These are phyloP conservation scores for Lagria hirta DNA, from an alignment of 2,888 invertebrate species.

Conservation along the genomic window DNA sequence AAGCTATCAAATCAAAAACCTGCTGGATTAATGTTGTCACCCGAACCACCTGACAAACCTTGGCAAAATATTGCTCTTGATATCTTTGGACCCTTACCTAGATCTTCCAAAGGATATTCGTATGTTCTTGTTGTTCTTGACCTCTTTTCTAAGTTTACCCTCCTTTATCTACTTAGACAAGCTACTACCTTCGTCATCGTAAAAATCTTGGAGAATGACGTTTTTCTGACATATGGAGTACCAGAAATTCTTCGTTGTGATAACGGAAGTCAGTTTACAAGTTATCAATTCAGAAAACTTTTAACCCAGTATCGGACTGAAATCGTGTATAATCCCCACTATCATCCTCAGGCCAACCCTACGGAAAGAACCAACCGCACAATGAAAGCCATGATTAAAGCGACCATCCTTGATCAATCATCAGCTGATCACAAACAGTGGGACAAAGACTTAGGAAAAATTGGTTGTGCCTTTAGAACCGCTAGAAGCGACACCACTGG, in stretches of 20 bases:
- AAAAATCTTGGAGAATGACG: slow-evolving; percentile 15
- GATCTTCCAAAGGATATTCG: slow-evolving; percentile 6
- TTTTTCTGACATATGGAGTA: slow-evolving; percentile 23
- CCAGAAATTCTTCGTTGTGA: slow-evolving; percentile 30
- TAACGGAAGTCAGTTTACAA: slow-evolving; percentile 27
- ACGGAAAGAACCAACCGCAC: slow-evolving; percentile 42
- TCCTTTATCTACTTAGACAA: slow-evolving; percentile 5
- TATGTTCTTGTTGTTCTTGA: slow-evolving; percentile 13
- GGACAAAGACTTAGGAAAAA: no score
- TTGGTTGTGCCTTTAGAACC: no score
- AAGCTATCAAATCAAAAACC: slow-evolving; percentile 28
- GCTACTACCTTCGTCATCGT: slow-evolving; percentile 1
- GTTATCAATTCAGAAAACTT: slow-evolving; percentile 16
- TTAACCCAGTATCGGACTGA: slow-evolving; percentile 20
- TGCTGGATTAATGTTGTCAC: slow-evolving; percentile 1
- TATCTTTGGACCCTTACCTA: slow-evolving; percentile 14
- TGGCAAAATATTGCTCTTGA: not conserved
- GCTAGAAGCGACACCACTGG: no score
- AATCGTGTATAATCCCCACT: slow-evolving; percentile 32
- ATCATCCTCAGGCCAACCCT: slow-evolving; percentile 43
- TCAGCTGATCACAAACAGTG: no score
- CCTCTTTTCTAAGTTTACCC: slow-evolving; percentile 14
- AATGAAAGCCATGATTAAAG: slow-evolving; percentile 36
- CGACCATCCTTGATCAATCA: no score
- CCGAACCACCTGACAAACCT: not conserved